A percentile compares a stretch with the other conserved stretches of the same genome.
phyloP scores from a whole-genome alignment of 2,888 invertebrate genomes.

The Halictus ligatus region DNA sequence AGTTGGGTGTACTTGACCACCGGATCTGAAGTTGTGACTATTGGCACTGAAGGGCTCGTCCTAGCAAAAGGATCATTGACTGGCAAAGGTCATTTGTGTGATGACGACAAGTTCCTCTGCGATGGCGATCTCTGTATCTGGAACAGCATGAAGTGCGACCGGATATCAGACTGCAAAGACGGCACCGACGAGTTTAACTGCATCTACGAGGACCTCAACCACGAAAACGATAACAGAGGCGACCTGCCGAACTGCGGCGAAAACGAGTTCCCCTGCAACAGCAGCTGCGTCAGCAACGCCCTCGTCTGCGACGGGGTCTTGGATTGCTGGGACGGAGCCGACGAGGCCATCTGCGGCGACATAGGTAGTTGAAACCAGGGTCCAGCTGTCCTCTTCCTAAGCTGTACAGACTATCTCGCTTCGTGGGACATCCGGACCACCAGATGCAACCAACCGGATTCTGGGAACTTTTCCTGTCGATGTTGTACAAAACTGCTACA shows the following conservation, averaged over 20 bases:
- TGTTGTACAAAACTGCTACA: constrained; percentile 37
- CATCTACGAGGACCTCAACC: constrained; percentile 61
- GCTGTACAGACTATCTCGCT: constrained; percentile 33
- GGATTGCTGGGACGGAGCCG: constrained; percentile 87
- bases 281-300: constrained; percentile 85
- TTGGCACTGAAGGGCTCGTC: neutral
- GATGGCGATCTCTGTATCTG: constrained; percentile 85
- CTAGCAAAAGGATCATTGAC: neutral
- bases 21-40: neutral
- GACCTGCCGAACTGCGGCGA: constrained; percentile 13
- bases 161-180: constrained; percentile 86
- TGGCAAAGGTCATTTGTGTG: neutral
- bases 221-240: neutral
- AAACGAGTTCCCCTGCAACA: constrained; percentile 83
- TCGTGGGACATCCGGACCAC: constrained; percentile 34
- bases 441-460: neutral
- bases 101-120: constrained; percentile 64
- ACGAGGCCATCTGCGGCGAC: constrained; percentile 84
- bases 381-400: neutral
- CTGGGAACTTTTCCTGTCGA: neutral
- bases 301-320: constrained; percentile 86
- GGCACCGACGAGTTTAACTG: constrained; percentile 88
- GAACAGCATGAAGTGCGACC: constrained; percentile 86
- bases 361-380: constrained; percentile 60
- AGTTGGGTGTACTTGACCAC: neutral